Conservation (phyloP, 37 sponge, comb jelly and placozoan species). For the Spongilla lacustris region DNA sequence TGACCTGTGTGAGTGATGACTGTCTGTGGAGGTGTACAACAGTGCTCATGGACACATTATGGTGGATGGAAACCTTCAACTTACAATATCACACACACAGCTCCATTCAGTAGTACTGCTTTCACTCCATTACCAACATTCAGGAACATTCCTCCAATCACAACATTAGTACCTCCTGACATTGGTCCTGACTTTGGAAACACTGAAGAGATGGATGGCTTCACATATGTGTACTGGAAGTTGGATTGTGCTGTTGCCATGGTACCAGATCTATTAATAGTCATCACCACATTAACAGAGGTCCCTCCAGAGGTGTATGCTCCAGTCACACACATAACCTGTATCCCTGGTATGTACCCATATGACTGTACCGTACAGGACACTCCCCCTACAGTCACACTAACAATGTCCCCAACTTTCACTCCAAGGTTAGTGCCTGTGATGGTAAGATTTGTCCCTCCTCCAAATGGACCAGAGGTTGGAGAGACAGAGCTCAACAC, state of each 20-base stretch:
- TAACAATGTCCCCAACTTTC: constrained; percentile 32
- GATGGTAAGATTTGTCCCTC: constrained; percentile 80
- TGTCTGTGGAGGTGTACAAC: background rate
- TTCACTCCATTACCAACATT: constrained; percentile 59
- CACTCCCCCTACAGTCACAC: constrained; percentile 41
- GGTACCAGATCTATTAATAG: too few relatives aligned
- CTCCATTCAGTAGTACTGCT: constrained; percentile 28
- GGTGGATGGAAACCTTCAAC: background rate
- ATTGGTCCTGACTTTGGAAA: constrained; percentile 73
- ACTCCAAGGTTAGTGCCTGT: constrained; percentile 82
- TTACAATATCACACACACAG: constrained; percentile 9
- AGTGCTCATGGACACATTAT: background rate
- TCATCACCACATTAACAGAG: background rate
- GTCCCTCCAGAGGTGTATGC: background rate
- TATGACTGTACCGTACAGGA: constrained; percentile 22
- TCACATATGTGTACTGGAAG: background rate
- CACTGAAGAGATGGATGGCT: constrained; percentile 21
- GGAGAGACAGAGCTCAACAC: constrained; percentile 50
- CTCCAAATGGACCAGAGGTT: constrained; percentile 66
- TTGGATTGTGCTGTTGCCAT: background rate
- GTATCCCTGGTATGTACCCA: constrained; percentile 36
- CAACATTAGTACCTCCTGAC: constrained; percentile 75
- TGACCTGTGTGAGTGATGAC: constrained; percentile 3
- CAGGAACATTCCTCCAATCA: constrained; percentile 58
- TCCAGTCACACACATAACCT: constrained; percentile 37